These are phyloP conservation scores for Acomys russatus DNA, from an alignment of 2,797 vertebrate species.

Conservation along the genomic window DNA sequence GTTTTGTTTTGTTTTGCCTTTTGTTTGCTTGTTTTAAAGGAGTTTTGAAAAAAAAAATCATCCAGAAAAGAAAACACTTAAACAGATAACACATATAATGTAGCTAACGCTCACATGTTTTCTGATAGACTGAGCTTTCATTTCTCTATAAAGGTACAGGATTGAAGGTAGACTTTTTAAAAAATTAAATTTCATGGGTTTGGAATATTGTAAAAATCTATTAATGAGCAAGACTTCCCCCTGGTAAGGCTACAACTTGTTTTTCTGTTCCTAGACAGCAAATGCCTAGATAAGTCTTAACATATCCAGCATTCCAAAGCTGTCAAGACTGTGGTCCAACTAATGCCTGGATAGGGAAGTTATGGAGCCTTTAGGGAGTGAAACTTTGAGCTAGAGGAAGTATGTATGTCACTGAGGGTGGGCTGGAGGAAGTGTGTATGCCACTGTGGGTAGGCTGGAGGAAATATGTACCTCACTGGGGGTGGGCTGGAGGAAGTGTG, in stretches of 20 bases:
- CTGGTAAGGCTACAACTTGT: too few species aligned
- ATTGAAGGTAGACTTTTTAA: slow-evolving; percentile 33
- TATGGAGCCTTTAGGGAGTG: neutral
- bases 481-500: too few species aligned
- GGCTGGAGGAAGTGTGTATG: neutral
- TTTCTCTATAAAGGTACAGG: neutral
- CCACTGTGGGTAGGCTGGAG: too few species aligned
- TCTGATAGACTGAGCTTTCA: neutral
- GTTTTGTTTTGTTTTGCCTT: neutral
- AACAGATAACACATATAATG: neutral
- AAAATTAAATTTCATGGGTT: neutral
- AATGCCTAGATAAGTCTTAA: too few species aligned
- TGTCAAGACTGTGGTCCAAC: too few species aligned
- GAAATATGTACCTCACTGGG: too few species aligned
- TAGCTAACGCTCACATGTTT: neutral
- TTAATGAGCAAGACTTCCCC: too few species aligned
- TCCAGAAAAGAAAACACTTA: neutral
- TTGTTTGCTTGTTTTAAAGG: neutral
- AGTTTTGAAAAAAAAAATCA: slow-evolving; percentile 47
- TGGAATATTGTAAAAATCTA: neutral
- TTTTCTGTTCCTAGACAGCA: too few species aligned
- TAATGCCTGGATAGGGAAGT: neutral
- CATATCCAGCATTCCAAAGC: too few species aligned
- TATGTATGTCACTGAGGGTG: neutral
- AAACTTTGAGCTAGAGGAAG: neutral